Evolutionary conservation across 2,797 vertebrate genomes (phyloP).

Genomic region (Oryzias sinensis): DNA sequence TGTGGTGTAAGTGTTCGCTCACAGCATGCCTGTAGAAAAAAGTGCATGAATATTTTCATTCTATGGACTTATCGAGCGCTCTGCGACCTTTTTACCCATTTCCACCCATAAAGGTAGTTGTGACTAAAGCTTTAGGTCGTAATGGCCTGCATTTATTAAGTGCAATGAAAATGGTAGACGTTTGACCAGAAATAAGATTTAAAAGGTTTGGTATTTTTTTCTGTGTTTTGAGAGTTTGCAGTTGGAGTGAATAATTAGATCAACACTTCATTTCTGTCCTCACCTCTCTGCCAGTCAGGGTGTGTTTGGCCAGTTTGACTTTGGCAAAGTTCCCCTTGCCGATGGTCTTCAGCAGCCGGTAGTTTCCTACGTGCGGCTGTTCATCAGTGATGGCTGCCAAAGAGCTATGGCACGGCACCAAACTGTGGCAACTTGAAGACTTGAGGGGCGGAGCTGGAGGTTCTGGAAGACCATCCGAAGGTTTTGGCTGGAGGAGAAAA

Average conservation of each 20-base stretch:
- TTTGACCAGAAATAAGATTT: no score
- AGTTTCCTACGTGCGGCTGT: conserved; percentile 88
- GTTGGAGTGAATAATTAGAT: background rate
- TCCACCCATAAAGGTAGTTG: no score
- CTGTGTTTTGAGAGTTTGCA: no score
- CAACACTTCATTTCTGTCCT: conserved; percentile 44
- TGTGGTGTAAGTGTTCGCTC: no score
- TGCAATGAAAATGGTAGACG: no score
- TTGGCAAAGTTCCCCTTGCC: conserved; percentile 95
- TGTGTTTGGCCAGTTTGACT: conserved; percentile 91
- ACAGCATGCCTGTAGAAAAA: no score
- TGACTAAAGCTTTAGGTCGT: no score
- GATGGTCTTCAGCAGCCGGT: conserved; percentile 91
- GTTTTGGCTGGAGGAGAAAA: conserved; percentile 74
- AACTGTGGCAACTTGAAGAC: conserved; percentile 84
- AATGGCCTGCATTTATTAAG: no score
- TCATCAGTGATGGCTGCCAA: conserved; percentile 81
- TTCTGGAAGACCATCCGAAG: conserved; percentile 82
- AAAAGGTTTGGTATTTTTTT: no score
- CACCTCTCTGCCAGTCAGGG: conserved; percentile 92
- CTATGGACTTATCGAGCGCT: no score
- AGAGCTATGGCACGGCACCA: conserved; percentile 82
- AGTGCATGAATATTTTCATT: no score
- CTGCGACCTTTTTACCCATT: no score
- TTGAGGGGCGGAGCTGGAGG: conserved; percentile 83